Evolutionary conservation across 2,113 vertebrate species (phyloP).

Genomic region (Ascaphus truei): DNA sequence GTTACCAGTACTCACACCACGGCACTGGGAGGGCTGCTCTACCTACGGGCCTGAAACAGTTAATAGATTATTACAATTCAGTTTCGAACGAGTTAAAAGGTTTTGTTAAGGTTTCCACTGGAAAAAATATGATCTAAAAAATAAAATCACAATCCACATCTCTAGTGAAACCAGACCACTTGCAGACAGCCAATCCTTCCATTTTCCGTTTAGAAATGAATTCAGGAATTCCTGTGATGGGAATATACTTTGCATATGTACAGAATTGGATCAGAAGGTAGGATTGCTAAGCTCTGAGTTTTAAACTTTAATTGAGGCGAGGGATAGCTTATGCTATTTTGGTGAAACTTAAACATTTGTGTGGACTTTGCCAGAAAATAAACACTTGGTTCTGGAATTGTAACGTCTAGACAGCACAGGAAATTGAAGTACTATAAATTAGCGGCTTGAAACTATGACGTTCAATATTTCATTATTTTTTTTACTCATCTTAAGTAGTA

Average conservation of each 20-base stretch:
- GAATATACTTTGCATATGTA: slow-evolving; percentile 15
- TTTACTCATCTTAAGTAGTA: neutral
- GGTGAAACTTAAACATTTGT: slow-evolving; percentile 15
- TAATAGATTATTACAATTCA: too few species aligned
- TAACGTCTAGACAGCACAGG: slow-evolving; percentile 22
- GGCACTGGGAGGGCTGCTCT: too few species aligned
- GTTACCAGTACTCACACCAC: too few species aligned
- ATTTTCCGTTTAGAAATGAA: slow-evolving; percentile 24
- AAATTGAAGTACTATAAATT: slow-evolving; percentile 28
- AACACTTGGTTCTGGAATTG: neutral
- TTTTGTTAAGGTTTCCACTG: neutral
- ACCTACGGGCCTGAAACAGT: too few species aligned
- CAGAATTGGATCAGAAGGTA: neutral
- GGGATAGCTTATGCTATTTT: neutral
- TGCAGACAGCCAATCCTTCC: neutral
- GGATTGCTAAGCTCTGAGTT: neutral
- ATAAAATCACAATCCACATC: neutral
- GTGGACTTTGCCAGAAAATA: slow-evolving; percentile 6
- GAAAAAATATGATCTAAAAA: neutral
- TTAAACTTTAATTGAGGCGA: neutral
- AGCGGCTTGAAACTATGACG: neutral
- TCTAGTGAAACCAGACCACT: slow-evolving; percentile 16
- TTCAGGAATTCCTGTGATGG: slow-evolving; percentile 1
- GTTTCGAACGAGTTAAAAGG: too few species aligned
- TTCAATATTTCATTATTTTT: neutral